Evolutionary conservation across 1,140 invertebrate genomes (phyloP).

Genomic region (Bombus sylvicola): DNA sequence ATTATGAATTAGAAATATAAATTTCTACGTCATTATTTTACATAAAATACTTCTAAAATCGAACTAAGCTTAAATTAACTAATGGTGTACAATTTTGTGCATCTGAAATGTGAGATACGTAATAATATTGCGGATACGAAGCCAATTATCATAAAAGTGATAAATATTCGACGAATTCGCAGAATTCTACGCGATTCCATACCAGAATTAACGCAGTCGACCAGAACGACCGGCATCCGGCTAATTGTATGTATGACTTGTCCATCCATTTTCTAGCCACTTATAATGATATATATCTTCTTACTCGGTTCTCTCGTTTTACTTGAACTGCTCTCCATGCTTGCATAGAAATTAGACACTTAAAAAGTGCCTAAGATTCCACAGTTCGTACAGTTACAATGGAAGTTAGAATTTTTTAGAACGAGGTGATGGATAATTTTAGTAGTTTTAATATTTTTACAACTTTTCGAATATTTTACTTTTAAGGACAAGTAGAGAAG

Average conservation of each 20-base stretch:
- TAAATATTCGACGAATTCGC: constrained; percentile 48
- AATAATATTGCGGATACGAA: constrained; percentile 1
- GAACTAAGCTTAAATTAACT: neutral
- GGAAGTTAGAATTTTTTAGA: neutral
- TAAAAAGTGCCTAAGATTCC: neutral
- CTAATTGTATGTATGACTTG: constrained; percentile 4
- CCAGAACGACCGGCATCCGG: constrained; percentile 61
- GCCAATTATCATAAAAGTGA: neutral
- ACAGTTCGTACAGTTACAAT: neutral
- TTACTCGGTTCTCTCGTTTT: neutral
- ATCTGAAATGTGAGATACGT: no score
- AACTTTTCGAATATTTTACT: neutral
- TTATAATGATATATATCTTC: neutral
- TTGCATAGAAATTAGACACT: neutral
- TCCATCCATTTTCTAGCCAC: constrained; percentile 23
- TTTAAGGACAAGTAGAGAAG: neutral
- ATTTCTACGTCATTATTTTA: neutral
- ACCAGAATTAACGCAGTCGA: constrained; percentile 46
- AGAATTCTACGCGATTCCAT: constrained; percentile 59
- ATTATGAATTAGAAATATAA: neutral
- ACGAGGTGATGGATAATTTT: no score
- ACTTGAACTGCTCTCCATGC: neutral
- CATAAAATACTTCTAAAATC: neutral
- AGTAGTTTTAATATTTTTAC: neutral
- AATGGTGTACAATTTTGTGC: neutral